These are phyloP conservation scores for Takifugu flavidus DNA, from an alignment of 2,113 vertebrate genomes.

Conservation along the genomic window DNA sequence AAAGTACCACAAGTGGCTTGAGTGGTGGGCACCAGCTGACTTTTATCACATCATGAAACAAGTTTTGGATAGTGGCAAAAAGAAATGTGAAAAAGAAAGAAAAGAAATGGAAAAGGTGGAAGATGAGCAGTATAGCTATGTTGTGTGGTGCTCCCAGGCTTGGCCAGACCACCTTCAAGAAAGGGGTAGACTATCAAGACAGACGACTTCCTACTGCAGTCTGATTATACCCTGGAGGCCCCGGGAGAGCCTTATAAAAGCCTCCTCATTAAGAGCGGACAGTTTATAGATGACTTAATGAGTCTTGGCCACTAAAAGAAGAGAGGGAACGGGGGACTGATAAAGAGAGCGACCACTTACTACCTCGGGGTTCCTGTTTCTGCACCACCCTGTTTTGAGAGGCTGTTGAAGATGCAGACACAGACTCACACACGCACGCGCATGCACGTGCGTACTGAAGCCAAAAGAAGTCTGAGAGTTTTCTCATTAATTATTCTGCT, in stretches of 20 bases:
- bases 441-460: no score
- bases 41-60: constrained; percentile 86
- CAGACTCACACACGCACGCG: neutral
- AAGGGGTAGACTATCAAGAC: constrained; percentile 87
- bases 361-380: constrained; percentile 50
- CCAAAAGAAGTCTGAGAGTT: no score
- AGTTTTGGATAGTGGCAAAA: constrained; percentile 73
- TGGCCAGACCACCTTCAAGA: constrained; percentile 86
- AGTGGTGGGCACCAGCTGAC: constrained; percentile 82
- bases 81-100: constrained; percentile 41
- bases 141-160: constrained; percentile 17
- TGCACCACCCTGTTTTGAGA: constrained; percentile 47
- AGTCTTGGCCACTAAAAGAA: constrained; percentile 72
- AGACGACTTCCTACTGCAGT: constrained; percentile 91
- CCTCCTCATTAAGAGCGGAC: constrained; percentile 72
- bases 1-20: constrained; percentile 82
- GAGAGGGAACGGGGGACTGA: constrained; percentile 56
- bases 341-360: constrained; percentile 59
- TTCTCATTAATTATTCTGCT: no score
- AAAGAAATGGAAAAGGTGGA: constrained; percentile 11
- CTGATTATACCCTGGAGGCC: constrained; percentile 74
- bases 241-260: constrained; percentile 67
- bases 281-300: constrained; percentile 75
- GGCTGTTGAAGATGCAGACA: constrained; percentile 8
- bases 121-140: constrained; percentile 6